Conservation (phyloP, 2,888 invertebrate genomes). For the Dynastes maya region DNA sequence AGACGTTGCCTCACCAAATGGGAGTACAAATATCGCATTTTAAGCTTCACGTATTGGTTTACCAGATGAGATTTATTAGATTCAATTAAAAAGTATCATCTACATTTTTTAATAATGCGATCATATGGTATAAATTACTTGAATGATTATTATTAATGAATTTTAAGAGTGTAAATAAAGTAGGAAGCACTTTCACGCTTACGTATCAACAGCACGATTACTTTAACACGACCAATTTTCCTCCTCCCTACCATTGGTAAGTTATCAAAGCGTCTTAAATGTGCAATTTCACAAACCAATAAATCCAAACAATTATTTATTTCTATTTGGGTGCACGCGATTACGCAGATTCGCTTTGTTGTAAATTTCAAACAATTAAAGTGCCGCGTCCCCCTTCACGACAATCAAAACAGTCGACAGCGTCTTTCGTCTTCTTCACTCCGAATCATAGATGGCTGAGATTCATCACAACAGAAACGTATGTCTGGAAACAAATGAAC, state of each 20-base stretch:
- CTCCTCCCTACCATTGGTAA: conserved; percentile 5
- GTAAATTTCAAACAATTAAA: conserved; percentile 67
- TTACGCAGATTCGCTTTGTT: conserved; percentile 66
- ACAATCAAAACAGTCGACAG: conserved; percentile 46
- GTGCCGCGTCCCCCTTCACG: conserved; percentile 46
- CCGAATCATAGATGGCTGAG: conserved; percentile 11
- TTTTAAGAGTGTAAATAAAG: too few relatives aligned
- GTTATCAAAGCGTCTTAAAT: conserved; percentile 43
- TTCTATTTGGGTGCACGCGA: conserved; percentile 65
- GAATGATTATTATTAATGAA: too few relatives aligned
- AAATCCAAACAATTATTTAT: conserved; percentile 68
- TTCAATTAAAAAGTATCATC: too few relatives aligned
- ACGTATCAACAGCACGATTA: not conserved
- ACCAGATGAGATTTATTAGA: too few relatives aligned
- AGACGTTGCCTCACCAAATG: too few relatives aligned
- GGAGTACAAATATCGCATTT: too few relatives aligned
- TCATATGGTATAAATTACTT: too few relatives aligned
- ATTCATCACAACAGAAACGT: conserved; percentile 15
- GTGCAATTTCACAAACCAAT: conserved; percentile 57
- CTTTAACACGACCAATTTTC: conserved; percentile 26
- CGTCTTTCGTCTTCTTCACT: conserved; percentile 42
- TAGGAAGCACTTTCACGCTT: too few relatives aligned
- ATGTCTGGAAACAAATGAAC: conserved; percentile 29
- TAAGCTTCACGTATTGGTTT: too few relatives aligned
- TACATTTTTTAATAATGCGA: too few relatives aligned